phyloP scores from a whole-genome alignment of 1,140 invertebrate genomes.

The Caenorhabditis brenneri region DNA sequence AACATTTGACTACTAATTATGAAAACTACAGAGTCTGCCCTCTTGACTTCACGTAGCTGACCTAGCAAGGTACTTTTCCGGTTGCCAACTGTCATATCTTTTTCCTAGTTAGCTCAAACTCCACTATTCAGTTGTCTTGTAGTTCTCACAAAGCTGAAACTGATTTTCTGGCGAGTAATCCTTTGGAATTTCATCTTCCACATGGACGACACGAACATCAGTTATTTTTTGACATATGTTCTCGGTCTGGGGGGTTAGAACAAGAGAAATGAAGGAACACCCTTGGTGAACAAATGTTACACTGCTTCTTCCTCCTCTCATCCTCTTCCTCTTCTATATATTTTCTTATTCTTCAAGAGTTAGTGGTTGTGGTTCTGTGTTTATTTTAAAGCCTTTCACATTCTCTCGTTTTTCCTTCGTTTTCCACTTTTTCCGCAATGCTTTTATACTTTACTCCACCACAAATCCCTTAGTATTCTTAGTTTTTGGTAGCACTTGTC shows the following conservation, averaged over 20 bases:
- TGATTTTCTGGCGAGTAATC: too few species aligned
- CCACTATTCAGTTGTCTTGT: too few species aligned
- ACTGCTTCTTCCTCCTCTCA: background rate
- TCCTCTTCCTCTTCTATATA: background rate
- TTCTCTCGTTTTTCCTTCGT: background rate
- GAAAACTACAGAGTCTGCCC: too few species aligned
- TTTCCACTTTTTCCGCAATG: background rate
- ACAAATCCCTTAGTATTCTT: background rate
- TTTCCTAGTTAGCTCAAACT: too few species aligned
- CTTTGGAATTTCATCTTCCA: background rate
- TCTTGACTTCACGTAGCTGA: too few species aligned
- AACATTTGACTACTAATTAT: too few species aligned
- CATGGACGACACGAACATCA: too few species aligned
- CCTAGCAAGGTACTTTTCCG: too few species aligned
- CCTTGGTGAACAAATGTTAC: slow-evolving; percentile 27
- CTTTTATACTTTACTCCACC: slow-evolving; percentile 20
- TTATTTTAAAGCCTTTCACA: slow-evolving; percentile 25
- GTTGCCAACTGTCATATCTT: too few species aligned
- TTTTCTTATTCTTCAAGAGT: slow-evolving; percentile 30
- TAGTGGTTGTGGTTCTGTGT: slow-evolving; percentile 36
- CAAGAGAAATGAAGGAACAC: background rate
- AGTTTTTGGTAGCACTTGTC: background rate
- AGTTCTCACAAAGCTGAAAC: too few species aligned
- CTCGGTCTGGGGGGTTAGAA: background rate
- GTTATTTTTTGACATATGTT: slow-evolving; percentile 2